These are phyloP conservation scores for Harpalus rubripes DNA, from an alignment of 2,888 invertebrate species.

Conservation along the genomic window DNA sequence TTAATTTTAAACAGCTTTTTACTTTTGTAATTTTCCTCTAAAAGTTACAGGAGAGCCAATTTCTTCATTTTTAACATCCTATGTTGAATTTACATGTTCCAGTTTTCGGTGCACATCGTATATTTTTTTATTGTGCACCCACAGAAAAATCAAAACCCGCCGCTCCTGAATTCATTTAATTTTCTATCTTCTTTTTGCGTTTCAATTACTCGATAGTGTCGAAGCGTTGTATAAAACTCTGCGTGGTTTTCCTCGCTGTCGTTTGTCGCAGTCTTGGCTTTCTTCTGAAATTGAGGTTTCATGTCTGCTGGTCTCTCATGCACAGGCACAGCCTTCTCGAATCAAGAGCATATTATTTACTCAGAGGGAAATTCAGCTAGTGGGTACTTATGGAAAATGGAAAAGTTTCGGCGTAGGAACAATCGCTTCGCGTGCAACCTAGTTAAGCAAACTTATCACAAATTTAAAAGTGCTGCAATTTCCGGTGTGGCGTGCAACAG, in stretches of 20 bases:
- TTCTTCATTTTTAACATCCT: no score
- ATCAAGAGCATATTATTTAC: conserved; percentile 43
- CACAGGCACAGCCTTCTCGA: conserved; percentile 19
- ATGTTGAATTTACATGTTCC: no score
- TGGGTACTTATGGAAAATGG: conserved; percentile 54
- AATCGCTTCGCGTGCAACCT: conserved; percentile 57
- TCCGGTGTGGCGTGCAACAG: conserved; percentile 52
- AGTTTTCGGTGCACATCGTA: no score
- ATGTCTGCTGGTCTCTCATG: conserved; percentile 29
- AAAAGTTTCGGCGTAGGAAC: conserved; percentile 41
- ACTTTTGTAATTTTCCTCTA: no score
- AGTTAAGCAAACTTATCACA: conserved; percentile 55
- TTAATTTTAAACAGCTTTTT: no score
- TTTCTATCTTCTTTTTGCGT: not conserved
- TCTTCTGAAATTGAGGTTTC: conserved; percentile 33
- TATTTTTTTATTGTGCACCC: no score
- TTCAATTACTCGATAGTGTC: not conserved
- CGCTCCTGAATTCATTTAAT: not conserved
- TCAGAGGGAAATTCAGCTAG: conserved; percentile 16
- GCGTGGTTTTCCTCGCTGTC: not conserved
- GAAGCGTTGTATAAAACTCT: not conserved
- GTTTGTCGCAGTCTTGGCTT: not conserved
- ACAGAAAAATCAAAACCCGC: no score
- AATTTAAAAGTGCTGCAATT: conserved; percentile 57
- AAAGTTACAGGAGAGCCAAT: no score